Conservation (phyloP, 2,113 vertebrate genomes). For the Mellivora capensis region DNA sequence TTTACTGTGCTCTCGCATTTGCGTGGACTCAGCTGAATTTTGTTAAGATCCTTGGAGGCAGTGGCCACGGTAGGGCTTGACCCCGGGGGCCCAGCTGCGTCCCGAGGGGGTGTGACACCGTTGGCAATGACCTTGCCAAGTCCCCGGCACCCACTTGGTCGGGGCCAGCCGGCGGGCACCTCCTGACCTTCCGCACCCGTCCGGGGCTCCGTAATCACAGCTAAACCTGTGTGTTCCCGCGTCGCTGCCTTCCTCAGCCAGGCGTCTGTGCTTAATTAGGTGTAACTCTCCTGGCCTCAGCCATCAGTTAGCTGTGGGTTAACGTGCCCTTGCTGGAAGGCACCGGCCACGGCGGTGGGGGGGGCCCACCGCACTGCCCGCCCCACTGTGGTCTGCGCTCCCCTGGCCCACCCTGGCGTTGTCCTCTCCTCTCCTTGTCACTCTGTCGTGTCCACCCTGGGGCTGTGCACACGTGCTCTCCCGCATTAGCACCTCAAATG, state of each 20-base stretch:
- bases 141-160: neutral
- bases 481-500: neutral
- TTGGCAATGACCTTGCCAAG: neutral
- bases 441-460: neutral
- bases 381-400: fast-evolving
- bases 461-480: neutral
- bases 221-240: neutral
- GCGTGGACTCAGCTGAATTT: constrained; percentile 46
- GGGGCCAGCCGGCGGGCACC: neutral
- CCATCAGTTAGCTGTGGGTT: neutral
- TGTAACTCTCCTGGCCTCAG: neutral
- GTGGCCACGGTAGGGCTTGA: neutral
- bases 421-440: neutral
- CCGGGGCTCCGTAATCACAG: constrained; percentile 58
- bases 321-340: no score
- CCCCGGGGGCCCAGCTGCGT: neutral
- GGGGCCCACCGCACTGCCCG: neutral
- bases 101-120: neutral
- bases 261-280: constrained; percentile 34
- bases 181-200: neutral
- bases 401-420: fast-evolving
- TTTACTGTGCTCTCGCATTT: constrained; percentile 8
- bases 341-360: neutral
- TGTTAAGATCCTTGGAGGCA: constrained; percentile 41
- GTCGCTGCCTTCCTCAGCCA: neutral